A percentile compares a stretch with the other conserved stretches of the same genome.
Evolutionary conservation across 2,888 invertebrate genomes (phyloP).

Genomic region (Hoplodrina blanda): DNA sequence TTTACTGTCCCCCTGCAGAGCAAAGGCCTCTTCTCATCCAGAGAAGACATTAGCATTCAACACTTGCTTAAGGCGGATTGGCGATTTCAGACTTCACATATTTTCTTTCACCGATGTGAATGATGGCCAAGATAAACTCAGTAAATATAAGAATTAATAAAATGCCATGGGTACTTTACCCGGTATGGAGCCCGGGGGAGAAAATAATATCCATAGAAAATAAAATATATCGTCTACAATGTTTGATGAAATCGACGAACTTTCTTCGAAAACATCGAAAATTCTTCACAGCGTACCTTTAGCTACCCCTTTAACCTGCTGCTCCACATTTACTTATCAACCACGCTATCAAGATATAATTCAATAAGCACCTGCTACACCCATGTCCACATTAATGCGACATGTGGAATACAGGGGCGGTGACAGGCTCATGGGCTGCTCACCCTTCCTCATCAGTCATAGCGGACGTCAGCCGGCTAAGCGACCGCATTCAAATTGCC

Average conservation of each 20-base stretch:
- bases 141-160: too few relatives aligned
- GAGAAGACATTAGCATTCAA: too few relatives aligned
- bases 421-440: slow-evolving; percentile 87
- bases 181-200: too few relatives aligned
- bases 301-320: slow-evolving; percentile 5
- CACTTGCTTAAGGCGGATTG: too few relatives aligned
- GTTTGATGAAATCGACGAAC: neutral
- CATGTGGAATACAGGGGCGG: slow-evolving; percentile 84
- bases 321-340: slow-evolving; percentile 48
- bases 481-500: slow-evolving; percentile 90
- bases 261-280: neutral
- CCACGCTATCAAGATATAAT: slow-evolving; percentile 61
- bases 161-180: too few relatives aligned
- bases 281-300: neutral
- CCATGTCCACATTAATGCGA: slow-evolving; percentile 79
- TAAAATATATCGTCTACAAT: neutral
- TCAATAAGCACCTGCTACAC: slow-evolving; percentile 74
- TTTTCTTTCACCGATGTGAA: too few relatives aligned
- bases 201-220: too few relatives aligned
- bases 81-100: too few relatives aligned
- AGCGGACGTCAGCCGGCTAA: slow-evolving; percentile 86
- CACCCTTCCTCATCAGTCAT: slow-evolving; percentile 91
- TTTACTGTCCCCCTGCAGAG: too few relatives aligned
- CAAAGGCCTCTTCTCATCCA: too few relatives aligned
- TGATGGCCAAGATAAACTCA: too few relatives aligned